Base-by-base conservation (phyloP, 2,888 invertebrate genomes). In the Pterobdella sp. region DNA sequence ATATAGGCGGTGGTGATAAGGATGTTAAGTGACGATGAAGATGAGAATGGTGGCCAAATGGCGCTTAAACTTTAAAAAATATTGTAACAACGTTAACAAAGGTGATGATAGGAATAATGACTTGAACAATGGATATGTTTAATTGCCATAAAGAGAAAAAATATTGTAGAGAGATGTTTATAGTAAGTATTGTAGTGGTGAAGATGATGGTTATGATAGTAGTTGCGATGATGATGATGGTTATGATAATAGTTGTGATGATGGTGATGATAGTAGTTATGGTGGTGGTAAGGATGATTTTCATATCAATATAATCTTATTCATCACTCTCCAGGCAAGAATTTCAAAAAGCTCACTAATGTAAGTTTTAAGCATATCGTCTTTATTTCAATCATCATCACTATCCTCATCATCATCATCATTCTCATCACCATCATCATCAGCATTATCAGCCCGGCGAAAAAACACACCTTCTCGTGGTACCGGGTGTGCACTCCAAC, bases 21-120 rank as follows among this genome's bases (percentile, higher is more conserved):
- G 60, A 22, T 56, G 60, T 4, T 56, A 26, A n/a, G n/a, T 56
- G 60, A 22, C 26, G 60, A 56, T 56, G 60, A 56, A 14, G 60
- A 56, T 56, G 60, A 56, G 18, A 26, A 56, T 56, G 60, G 26
- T 56, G 60, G n/a, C n/a, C n/a, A n/a, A n/a, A n/a, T n/a, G n/a
- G n/a, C n/a, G n/a, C n/a, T n/a, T n/a, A n/a, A n/a, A n/a, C n/a
- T n/a, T n/a, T n/a, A n/a, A n/a, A n/a, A n/a, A n/a, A n/a, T n/a
- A n/a, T n/a, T n/a, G 26, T 56, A 26, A 56, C 26, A 26, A 56
- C 26, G 60, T 3, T 56, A 26, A 56, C 4, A 26, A 18, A 26
- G 60, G 26, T 56, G 60, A 56, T 56, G 60, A 56, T 56, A 26
- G 26, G 18, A 26, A 56, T 18, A 26, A 18, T 56, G 60, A 56